Percentiles rank a stretch among this genome's conserved stretches.
These are phyloP conservation scores for Otocyon megalotis DNA, from an alignment of 2,113 vertebrate species.

Conservation along the genomic window DNA sequence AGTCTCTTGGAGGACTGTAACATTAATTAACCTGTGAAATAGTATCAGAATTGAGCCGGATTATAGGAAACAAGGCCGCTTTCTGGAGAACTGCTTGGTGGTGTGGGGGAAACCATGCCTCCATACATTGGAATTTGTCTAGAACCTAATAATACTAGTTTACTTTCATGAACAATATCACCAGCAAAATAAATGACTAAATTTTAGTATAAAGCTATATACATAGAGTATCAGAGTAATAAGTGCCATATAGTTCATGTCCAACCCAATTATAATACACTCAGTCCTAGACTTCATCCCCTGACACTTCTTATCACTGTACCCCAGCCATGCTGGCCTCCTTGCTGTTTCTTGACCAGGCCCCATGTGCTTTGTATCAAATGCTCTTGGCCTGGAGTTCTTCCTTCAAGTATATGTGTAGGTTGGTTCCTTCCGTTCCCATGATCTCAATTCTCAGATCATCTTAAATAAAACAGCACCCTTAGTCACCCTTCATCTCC, in stretches of 20 bases:
- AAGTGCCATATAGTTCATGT: neutral
- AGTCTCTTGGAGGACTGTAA: neutral
- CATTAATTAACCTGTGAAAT: neutral
- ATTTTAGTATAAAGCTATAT: slow-evolving; percentile 20
- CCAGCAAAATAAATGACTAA: slow-evolving; percentile 26
- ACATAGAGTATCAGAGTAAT: neutral
- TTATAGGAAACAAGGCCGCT: neutral
- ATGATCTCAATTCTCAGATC: neutral
- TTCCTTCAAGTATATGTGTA: neutral
- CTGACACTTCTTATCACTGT: neutral
- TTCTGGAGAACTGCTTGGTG: neutral
- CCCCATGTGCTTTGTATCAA: neutral
- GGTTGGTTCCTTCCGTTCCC: neutral
- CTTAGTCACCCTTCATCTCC: neutral
- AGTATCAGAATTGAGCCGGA: neutral
- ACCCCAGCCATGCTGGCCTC: neutral
- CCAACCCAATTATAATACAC: neutral
- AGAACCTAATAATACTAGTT: slow-evolving; percentile 25
- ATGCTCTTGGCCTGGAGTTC: neutral
- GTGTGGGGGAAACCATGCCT: neutral
- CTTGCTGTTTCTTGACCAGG: neutral
- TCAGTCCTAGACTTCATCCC: neutral
- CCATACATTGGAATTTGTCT: neutral
- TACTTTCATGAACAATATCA: slow-evolving; percentile 41
- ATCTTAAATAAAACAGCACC: neutral